These are phyloP conservation scores for Spizaetus ornatus DNA, from an alignment of 2,113 vertebrate genomes.

Conservation along the genomic window DNA sequence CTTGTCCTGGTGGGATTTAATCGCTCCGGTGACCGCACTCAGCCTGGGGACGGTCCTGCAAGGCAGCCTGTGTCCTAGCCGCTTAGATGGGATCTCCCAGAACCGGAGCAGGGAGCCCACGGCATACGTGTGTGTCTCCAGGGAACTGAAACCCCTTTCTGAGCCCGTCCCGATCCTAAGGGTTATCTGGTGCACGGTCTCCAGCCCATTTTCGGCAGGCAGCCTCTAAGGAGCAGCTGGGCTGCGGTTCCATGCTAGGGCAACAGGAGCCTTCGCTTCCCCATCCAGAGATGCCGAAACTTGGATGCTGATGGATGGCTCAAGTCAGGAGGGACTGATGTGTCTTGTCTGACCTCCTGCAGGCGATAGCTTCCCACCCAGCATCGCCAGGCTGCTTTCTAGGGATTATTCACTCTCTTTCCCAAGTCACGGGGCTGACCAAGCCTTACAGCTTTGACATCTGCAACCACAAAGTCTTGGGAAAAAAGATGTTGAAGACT, in stretches of 20 bases:
- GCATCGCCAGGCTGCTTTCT: not conserved
- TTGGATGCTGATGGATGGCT: accelerated
- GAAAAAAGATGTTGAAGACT: not conserved
- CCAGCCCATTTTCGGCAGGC: not conserved
- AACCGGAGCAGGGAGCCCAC: not conserved
- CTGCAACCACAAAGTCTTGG: not conserved
- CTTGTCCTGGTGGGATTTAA: not conserved
- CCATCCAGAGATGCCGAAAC: not conserved
- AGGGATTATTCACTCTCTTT: not conserved
- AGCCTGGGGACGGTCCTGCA: not conserved
- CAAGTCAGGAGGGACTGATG: not conserved
- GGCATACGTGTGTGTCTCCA: not conserved
- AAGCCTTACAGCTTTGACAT: not conserved
- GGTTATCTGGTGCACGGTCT: no score
- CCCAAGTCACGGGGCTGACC: not conserved
- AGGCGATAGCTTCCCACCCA: not conserved
- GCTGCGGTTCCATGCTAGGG: not conserved
- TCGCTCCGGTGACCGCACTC: no score
- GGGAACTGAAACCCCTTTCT: not conserved
- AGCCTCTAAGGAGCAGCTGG: not conserved
- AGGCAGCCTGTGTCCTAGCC: not conserved
- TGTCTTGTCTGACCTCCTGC: not conserved
- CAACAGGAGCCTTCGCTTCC: not conserved
- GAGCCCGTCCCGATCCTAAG: not conserved
- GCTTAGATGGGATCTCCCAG: not conserved